A percentile compares a stretch with the other conserved stretches of the same genome.
These are phyloP conservation scores for Coremacera marginata DNA, from an alignment of 2,888 invertebrate species.

Conservation along the genomic window DNA sequence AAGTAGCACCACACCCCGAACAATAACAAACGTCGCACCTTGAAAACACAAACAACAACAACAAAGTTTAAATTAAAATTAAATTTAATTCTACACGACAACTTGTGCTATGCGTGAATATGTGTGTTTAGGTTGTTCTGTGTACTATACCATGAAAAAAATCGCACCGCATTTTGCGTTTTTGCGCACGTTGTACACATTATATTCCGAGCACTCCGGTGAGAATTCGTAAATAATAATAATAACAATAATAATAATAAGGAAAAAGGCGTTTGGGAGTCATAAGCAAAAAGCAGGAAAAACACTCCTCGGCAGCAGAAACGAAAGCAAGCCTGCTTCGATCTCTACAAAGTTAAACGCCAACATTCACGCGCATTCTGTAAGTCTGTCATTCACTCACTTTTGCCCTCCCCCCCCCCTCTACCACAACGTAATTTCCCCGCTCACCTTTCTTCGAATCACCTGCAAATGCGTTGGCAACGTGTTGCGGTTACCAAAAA, in stretches of 20 bases:
- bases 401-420: no score
- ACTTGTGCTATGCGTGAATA: background rate
- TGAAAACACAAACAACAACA: no score
- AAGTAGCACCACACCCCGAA: no score
- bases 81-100: no score
- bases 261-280: conserved; percentile 59
- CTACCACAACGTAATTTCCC: no score
- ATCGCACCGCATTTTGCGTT: background rate
- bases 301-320: background rate
- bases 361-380: no score
- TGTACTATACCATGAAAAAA: background rate
- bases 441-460: no score
- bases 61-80: no score
- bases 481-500: no score
- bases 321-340: background rate
- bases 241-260: background rate
- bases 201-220: background rate
- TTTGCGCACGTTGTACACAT: background rate
- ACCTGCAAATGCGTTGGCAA: no score
- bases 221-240: conserved; percentile 5
- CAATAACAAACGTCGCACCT: no score
- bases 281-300: conserved; percentile 53
- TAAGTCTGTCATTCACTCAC: no score
- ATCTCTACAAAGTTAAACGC: background rate
- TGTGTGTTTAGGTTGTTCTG: background rate